A percentile compares a stretch with the other conserved stretches of the same genome.
These are phyloP conservation scores for Aproaerema taeniolella DNA, from an alignment of 2,888 invertebrate species.

Conservation along the genomic window DNA sequence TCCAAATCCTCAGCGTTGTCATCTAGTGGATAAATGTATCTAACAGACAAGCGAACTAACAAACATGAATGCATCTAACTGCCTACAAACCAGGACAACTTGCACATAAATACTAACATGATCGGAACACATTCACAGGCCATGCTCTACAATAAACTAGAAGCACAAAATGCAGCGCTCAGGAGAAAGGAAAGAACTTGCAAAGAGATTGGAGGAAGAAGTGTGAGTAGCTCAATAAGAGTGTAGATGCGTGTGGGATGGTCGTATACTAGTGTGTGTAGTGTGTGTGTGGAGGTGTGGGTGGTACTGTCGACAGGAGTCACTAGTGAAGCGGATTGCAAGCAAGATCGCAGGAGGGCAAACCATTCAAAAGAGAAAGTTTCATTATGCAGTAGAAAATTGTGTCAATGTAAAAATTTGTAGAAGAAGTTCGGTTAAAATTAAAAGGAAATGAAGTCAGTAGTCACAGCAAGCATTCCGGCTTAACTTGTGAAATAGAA, in stretches of 20 bases:
- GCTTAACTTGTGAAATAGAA: neutral
- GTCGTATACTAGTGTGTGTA: constrained; percentile 29
- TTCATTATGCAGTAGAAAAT: too few relatives aligned
- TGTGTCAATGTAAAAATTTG: too few relatives aligned
- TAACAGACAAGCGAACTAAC: constrained; percentile 34
- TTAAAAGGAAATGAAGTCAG: too few relatives aligned
- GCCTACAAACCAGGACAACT: constrained; percentile 15
- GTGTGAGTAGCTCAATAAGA: constrained; percentile 8
- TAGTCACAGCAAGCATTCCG: neutral
- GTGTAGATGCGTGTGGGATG: constrained; percentile 26
- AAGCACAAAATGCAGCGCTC: constrained; percentile 19
- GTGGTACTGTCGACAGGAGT: constrained; percentile 15
- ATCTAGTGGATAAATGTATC: constrained; percentile 48
- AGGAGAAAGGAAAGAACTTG: constrained; percentile 27
- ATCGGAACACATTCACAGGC: constrained; percentile 19
- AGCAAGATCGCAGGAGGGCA: constrained; percentile 35
- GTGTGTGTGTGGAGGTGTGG: constrained; percentile 23
- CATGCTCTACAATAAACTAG: constrained; percentile 18
- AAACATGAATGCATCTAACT: constrained; percentile 22
- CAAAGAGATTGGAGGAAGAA: constrained; percentile 10
- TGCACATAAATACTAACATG: neutral
- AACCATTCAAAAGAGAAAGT: constrained; percentile 23
- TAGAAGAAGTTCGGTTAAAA: too few relatives aligned
- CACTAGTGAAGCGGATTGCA: constrained; percentile 32
- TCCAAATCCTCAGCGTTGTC: constrained; percentile 33